Evolutionary conservation across 2,797 vertebrate genomes (phyloP), one percentile per base, ranked within the genome.

Genomic region (Leptatherina wallacei): DNA sequence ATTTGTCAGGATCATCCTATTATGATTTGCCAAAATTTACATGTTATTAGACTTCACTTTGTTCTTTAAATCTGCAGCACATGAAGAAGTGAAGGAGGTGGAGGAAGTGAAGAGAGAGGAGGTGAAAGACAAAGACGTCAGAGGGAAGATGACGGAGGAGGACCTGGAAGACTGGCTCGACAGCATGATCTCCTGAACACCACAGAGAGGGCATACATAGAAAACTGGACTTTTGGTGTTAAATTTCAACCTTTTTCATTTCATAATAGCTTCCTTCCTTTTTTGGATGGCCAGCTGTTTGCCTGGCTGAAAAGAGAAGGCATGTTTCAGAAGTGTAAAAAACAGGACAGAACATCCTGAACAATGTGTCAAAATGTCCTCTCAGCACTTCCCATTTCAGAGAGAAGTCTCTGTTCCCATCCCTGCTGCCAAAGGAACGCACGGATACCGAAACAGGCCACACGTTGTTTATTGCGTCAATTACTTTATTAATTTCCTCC

Each of bases 161-260:
- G 97, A 98, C 72, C 94, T 99, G 59, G 97, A 99, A 89, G 97
- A 98, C 54, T 99, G 97, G 97, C 85, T 99, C 54, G 98, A 99
- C 93, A 98, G 95, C 87, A 98, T 99, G 96, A 99, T 99, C 79
- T 95, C 93, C 58, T 95, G 91, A 95, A 44, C 12, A 0, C 0
- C 61, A 3, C 0, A 10, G 3, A 38, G 0, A 24, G 42, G 29
- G 29, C 9, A 4, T 3, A 3, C 13, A 42, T 30, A 47, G 22
- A 32, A 58, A 58, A 65, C 9, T 24, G 51, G 47, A 54, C 27
- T 12, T 44, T 51, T 22, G 3, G 20, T 42, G n/a, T 49, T 22
- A 22, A 20, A 49, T 22, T 49, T 49, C n/a, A 22, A 49, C 47
- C 16, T 32, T 52, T 11, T 51, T 35, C 3, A 0, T 44, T 51